Percentiles rank a stretch among this genome's conserved stretches.
Evolutionary conservation across 1,140 invertebrate species (phyloP).

Genomic region (Danaus melanippus): DNA sequence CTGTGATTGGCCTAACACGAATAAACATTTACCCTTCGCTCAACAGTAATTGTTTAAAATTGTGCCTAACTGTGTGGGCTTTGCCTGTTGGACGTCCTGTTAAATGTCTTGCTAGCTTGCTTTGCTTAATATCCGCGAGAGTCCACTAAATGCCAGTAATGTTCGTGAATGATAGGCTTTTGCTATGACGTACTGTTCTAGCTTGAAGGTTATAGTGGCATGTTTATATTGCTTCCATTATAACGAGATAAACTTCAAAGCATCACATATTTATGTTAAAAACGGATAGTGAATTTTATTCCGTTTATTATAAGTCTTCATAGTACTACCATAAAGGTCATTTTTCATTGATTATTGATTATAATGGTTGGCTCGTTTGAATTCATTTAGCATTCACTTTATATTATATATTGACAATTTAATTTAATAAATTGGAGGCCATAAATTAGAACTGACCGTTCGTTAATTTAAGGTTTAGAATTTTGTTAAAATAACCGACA

Average conservation of each 20-base stretch:
- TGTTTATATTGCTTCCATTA: no score
- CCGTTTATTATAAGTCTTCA: no score
- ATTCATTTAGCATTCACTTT: constrained; percentile 24
- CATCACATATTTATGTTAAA: no score
- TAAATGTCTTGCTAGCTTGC: constrained; percentile 26
- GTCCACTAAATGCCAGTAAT: constrained; percentile 22
- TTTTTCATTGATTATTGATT: background rate
- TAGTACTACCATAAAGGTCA: background rate
- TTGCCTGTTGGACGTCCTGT: constrained; percentile 46
- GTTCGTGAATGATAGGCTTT: constrained; percentile 22
- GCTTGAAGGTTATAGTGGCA: no score
- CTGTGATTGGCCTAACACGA: constrained; percentile 49
- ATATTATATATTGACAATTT: constrained; percentile 26
- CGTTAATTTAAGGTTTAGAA: constrained; percentile 38
- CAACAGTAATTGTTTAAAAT: constrained; percentile 69
- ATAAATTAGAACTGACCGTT: constrained; percentile 43
- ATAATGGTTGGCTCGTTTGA: constrained; percentile 12
- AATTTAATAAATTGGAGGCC: constrained; percentile 38
- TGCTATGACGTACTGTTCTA: constrained; percentile 9
- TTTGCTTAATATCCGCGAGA: constrained; percentile 50
- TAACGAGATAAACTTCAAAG: no score
- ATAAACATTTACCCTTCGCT: constrained; percentile 68
- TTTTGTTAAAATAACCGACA: constrained; percentile 47
- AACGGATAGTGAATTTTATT: no score
- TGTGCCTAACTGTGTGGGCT: constrained; percentile 67